Evolutionary conservation across 2,113 vertebrate species (phyloP), one percentile per base, ranked within the genome.

Genomic region (Mixornis gularis): DNA sequence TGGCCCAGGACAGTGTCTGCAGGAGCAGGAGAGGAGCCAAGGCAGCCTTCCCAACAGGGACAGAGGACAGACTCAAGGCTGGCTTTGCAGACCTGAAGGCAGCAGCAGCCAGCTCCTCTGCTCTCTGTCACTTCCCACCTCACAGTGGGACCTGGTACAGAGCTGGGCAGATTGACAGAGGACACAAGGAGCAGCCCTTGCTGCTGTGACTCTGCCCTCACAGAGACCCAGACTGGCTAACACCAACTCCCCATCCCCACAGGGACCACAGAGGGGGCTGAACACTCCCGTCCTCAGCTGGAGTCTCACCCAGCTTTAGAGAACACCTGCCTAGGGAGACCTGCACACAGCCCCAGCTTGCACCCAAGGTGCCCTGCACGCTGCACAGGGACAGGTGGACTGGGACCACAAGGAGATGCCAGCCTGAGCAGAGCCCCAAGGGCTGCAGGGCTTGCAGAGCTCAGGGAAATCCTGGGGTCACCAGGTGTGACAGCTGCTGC

Each of bases 341-440:
- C 19, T 6, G 9, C 43, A 71, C 1, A 2, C 10, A 76, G 46
- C 17, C 51, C 58, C 53, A 81, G 56, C 56, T 24, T 68, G 34
- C 36, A 38, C 13, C 32, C 1, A 1, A 41, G 12, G 17, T 24
- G 32, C 20, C 43, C 51, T 48, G n/a, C 64, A 51, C 0, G 0
- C 34, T 26, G 51, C 46, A 18, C 41, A 25, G 27, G 24, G 18
- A 15, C 66, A 51, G 48, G 12, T 13, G 16, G 8, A 13, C n/a
- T n/a, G 51, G 36, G 32, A 36, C 32, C 58, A 64, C 44, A 40
- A 5, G 26, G 14, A 56, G 36, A 90, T 22, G 56, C 26, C 34
- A 43, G 17, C 10, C 40, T 36, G 44, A 76, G 46, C 48, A 66
- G 70, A 44, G 3, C 32, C 69, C 16, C 0, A 0, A 32, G 51